These are phyloP conservation scores for Drosophila neocordata DNA, from an alignment of 1,140 invertebrate genomes.

Conservation along the genomic window DNA sequence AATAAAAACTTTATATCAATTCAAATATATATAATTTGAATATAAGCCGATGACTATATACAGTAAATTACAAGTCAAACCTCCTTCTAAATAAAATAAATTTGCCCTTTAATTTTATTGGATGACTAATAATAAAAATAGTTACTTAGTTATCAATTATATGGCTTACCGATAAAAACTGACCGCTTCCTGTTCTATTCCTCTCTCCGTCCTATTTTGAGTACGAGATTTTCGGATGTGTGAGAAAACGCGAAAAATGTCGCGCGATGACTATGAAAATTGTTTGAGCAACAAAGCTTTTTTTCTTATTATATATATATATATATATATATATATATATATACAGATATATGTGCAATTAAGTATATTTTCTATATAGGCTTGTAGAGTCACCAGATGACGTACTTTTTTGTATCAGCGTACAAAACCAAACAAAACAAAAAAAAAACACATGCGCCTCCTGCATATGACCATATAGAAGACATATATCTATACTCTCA, in stretches of 20 bases:
- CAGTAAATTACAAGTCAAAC: too few relatives aligned
- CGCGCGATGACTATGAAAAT: conserved; percentile 10
- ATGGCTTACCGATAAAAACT: neutral
- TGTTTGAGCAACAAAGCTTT: conserved; percentile 11
- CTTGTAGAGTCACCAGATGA: conserved; percentile 56
- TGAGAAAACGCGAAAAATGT: conserved; percentile 33
- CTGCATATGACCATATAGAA: conserved; percentile 43
- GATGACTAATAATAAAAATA: conserved; percentile 25
- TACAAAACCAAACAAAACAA: neutral
- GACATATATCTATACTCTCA: neutral
- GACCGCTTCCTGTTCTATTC: too few relatives aligned
- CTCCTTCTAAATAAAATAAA: too few relatives aligned
- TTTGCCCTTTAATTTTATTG: neutral
- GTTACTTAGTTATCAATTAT: conserved; percentile 5
- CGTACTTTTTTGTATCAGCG: conserved; percentile 41
- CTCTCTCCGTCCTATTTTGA: neutral
- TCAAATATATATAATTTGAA: too few relatives aligned
- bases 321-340: conserved; percentile 5
- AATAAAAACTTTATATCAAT: too few relatives aligned
- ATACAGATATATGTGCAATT: conserved; percentile 2
- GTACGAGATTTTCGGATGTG: neutral
- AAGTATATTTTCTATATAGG: conserved; percentile 17
- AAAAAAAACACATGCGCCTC: too few relatives aligned
- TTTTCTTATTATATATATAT: conserved; percentile 4
- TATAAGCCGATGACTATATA: too few relatives aligned